phyloP scores from a whole-genome alignment of 2,888 invertebrate genomes.

The Drosophila sordidula region DNA sequence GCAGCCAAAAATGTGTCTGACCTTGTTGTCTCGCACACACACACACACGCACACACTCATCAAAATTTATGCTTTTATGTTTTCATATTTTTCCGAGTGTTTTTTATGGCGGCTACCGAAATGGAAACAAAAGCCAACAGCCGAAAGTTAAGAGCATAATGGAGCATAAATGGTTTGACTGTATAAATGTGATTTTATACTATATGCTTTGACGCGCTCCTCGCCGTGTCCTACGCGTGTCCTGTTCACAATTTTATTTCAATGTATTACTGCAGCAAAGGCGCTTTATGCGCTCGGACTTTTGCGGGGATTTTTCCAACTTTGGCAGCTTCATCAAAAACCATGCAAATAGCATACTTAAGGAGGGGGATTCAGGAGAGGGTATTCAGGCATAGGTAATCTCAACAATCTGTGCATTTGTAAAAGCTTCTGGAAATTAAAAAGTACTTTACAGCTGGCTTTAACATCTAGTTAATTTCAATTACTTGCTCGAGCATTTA shows the following conservation, averaged over 20 bases:
- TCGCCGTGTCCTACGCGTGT: conserved; percentile 24
- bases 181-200: conserved; percentile 72
- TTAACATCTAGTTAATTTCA: conserved; percentile 7
- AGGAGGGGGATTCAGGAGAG: conserved; percentile 1
- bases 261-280: conserved; percentile 1
- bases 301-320: conserved; percentile 12
- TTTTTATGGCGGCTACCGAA: conserved; percentile 57
- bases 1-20: conserved; percentile 41
- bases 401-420: background rate
- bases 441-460: no score
- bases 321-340: conserved; percentile 9
- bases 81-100: conserved; percentile 48
- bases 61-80: conserved; percentile 53
- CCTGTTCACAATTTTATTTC: background rate
- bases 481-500: conserved; percentile 6
- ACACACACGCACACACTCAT: conserved; percentile 25
- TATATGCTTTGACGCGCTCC: conserved; percentile 54
- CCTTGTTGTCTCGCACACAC: conserved; percentile 37
- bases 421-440: no score
- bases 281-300: conserved; percentile 30
- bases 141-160: conserved; percentile 72
- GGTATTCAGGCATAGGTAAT: background rate
- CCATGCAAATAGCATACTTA: conserved; percentile 42
- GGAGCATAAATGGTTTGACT: conserved; percentile 74
- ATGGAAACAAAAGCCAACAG: conserved; percentile 57